A percentile compares a stretch with the other conserved stretches of the same genome.
These are phyloP conservation scores for Nyctalus aviator DNA, from an alignment of 2,797 vertebrate genomes.

Conservation along the genomic window DNA sequence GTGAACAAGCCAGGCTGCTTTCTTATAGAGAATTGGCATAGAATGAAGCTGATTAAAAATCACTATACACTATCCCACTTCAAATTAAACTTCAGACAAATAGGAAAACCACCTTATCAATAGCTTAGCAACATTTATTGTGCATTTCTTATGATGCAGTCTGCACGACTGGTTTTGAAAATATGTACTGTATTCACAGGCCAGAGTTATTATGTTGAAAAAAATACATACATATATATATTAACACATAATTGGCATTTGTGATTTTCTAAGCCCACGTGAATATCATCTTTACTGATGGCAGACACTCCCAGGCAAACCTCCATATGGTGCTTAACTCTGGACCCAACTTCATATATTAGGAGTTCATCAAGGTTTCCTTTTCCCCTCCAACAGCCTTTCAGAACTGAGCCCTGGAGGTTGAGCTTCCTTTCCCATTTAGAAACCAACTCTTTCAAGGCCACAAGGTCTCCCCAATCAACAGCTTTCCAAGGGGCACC, in stretches of 20 bases:
- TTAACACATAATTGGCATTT: conserved; percentile 59
- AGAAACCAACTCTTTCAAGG: background rate
- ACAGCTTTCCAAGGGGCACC: background rate
- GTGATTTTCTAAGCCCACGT: conserved; percentile 79
- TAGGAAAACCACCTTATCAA: conserved; percentile 26
- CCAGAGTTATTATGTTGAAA: conserved; percentile 66
- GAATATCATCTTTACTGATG: conserved; percentile 81
- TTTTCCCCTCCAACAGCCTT: background rate
- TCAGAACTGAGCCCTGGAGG: background rate
- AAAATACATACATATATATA: too few species aligned
- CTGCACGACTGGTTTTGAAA: conserved; percentile 67
- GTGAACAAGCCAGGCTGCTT: background rate
- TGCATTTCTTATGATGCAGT: conserved; percentile 36
- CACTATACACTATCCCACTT: background rate
- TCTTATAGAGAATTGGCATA: background rate
- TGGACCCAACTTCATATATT: conserved; percentile 69
- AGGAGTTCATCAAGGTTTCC: background rate
- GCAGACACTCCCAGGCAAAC: conserved; percentile 76
- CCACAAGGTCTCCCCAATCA: background rate
- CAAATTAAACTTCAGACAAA: conserved; percentile 25
- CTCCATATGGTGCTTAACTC: conserved; percentile 80
- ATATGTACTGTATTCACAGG: conserved; percentile 65
- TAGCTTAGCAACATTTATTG: background rate
- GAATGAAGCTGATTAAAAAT: background rate
- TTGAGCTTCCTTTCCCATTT: background rate